These are phyloP conservation scores for Candoia aspera DNA, from an alignment of 2,113 vertebrate genomes.

Conservation along the genomic window DNA sequence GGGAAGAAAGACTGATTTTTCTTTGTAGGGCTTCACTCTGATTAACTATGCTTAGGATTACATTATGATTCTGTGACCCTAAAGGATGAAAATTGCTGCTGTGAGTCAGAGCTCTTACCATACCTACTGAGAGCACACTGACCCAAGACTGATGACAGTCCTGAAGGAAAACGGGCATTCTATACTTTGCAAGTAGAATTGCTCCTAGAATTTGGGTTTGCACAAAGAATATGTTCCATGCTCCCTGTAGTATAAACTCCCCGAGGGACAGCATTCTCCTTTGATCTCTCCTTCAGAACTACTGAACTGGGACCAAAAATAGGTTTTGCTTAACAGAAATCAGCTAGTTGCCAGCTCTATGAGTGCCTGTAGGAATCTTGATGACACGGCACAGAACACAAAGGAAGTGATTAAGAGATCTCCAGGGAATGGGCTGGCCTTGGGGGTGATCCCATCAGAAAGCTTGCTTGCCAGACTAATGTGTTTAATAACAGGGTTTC, in stretches of 20 bases:
- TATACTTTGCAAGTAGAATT: not conserved
- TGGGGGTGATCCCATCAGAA: not conserved
- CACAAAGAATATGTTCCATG: not conserved
- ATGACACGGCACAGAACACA: not conserved
- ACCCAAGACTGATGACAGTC: not conserved
- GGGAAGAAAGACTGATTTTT: not conserved
- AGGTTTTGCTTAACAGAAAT: not conserved
- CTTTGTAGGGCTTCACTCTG: not conserved
- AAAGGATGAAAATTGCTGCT: not conserved
- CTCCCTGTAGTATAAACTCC: accelerated
- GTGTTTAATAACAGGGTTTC: not conserved
- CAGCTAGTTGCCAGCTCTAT: not conserved
- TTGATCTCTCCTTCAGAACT: not conserved
- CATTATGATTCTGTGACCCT: not conserved
- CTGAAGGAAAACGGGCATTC: not conserved
- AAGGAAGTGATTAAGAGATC: not conserved
- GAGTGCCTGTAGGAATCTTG: not conserved
- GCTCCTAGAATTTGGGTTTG: not conserved
- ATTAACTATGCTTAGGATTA: not conserved
- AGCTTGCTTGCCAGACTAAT: not conserved
- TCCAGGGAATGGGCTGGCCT: not conserved
- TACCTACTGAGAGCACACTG: not conserved
- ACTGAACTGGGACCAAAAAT: not conserved
- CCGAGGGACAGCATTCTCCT: not conserved
- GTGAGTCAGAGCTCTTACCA: not conserved